A percentile compares a stretch with the other conserved stretches of the same genome.
Conservation (phyloP, 1,140 invertebrate species). For the Sarcophaga bullata region DNA sequence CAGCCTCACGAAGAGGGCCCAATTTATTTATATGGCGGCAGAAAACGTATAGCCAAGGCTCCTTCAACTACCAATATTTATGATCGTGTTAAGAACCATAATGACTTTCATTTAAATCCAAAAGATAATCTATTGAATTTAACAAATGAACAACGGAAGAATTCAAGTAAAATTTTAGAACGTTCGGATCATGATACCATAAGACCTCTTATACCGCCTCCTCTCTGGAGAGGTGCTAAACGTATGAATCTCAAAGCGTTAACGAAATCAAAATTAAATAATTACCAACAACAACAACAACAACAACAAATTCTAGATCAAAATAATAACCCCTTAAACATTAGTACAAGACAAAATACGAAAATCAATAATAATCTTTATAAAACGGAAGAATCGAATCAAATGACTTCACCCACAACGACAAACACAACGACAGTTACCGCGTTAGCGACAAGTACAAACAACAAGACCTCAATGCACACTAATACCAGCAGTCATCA, state of each 20-base stretch:
- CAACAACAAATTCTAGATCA: neutral
- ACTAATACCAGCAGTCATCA: constrained; percentile 18
- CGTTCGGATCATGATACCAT: constrained; percentile 16
- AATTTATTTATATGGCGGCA: constrained; percentile 62
- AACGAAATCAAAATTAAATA: neutral
- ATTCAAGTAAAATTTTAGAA: constrained; percentile 21
- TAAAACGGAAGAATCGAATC: neutral
- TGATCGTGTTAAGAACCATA: constrained; percentile 52
- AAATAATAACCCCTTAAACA: neutral
- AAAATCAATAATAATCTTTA: constrained; percentile 15
- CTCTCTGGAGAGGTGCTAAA: constrained; percentile 19
- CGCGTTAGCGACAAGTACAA: neutral
- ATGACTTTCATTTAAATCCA: neutral
- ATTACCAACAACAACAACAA: neutral
- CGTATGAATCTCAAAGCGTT: constrained; percentile 19
- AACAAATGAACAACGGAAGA: constrained; percentile 27
- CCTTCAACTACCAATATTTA: constrained; percentile 57
- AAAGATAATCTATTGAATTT: constrained; percentile 34
- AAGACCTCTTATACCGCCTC: constrained; percentile 22
- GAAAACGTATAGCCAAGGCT: constrained; percentile 56
- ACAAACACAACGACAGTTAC: constrained; percentile 34
- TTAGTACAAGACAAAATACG: neutral
- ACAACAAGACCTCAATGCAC: constrained; percentile 42
- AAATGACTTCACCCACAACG: constrained; percentile 43
- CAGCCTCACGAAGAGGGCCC: constrained; percentile 62